Evolutionary conservation across 2,797 vertebrate genomes (phyloP).

Genomic region (Epinephelus malabaricus): DNA sequence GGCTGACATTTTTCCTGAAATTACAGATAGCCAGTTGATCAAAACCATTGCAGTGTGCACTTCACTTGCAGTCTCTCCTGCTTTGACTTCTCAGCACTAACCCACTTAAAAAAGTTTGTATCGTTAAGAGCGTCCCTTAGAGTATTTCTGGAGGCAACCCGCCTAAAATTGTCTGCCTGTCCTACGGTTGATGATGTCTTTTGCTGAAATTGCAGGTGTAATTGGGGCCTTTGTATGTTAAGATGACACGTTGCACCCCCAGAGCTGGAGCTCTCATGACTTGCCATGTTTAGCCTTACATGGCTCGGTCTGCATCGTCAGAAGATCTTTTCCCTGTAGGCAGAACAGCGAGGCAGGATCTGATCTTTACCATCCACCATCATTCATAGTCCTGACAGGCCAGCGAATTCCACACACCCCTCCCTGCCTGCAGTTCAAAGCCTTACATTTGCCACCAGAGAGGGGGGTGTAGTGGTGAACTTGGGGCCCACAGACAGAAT

Average conservation of each 20-base stretch:
- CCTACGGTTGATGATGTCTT: neutral
- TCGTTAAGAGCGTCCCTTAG: neutral
- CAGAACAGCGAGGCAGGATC: conserved; percentile 58
- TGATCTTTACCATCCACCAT: conserved; percentile 73
- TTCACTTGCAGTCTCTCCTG: neutral
- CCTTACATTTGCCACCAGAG: conserved; percentile 64
- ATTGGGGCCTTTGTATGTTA: conserved; percentile 23
- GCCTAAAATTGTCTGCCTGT: neutral
- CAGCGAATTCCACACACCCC: conserved; percentile 61
- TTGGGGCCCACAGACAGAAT: conserved; percentile 70
- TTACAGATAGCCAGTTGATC: conserved; percentile 24
- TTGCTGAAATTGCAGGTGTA: conserved; percentile 12
- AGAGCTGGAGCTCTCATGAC: conserved; percentile 25
- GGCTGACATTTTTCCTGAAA: conserved; percentile 43
- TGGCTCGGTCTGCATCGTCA: conserved; percentile 32
- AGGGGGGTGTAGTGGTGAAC: conserved; percentile 42
- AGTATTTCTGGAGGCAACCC: conserved; percentile 18
- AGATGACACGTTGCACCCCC: conserved; percentile 10
- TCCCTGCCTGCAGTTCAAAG: conserved; percentile 72
- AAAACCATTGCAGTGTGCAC: conserved; percentile 4
- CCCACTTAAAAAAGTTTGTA: neutral
- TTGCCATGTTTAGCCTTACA: conserved; percentile 45
- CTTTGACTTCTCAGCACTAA: neutral
- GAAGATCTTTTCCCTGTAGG: conserved; percentile 53
- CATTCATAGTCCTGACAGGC: conserved; percentile 76